phyloP scores from a whole-genome alignment of 2,113 vertebrate genomes.

The Limanda limanda region DNA sequence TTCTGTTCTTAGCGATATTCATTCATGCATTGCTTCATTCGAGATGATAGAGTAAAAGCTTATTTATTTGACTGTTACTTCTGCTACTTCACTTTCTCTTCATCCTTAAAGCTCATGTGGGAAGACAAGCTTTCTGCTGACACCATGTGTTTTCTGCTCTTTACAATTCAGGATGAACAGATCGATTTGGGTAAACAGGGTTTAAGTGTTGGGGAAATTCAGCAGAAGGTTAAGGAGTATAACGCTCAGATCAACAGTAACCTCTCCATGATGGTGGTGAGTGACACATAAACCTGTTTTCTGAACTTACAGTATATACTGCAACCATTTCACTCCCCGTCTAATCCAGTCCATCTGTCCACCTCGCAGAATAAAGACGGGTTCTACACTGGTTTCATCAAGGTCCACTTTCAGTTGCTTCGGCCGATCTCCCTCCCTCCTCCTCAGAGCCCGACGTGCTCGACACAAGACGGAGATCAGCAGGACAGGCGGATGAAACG shows the following conservation, averaged over 20 bases:
- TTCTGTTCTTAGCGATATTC: neutral
- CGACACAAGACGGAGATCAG: slow-evolving; percentile 73
- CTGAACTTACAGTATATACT: neutral
- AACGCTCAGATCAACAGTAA: slow-evolving; percentile 95
- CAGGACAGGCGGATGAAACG: slow-evolving; percentile 78
- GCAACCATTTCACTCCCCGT: neutral
- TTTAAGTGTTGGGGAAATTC: slow-evolving; percentile 86
- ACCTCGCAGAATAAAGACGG: slow-evolving; percentile 89
- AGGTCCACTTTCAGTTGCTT: slow-evolving; percentile 93
- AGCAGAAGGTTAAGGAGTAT: slow-evolving; percentile 93
- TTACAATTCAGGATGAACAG: slow-evolving; percentile 87
- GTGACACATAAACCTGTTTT: slow-evolving; percentile 22
- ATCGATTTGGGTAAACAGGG: slow-evolving; percentile 85
- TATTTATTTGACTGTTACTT: slow-evolving; percentile 8
- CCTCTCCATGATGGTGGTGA: slow-evolving; percentile 94
- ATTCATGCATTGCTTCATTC: neutral
- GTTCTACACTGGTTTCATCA: slow-evolving; percentile 97
- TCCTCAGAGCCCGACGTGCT: slow-evolving; percentile 76
- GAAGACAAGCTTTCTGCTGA: slow-evolving; percentile 2
- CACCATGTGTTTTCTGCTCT: slow-evolving; percentile 10
- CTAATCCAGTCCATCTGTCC: slow-evolving; percentile 13
- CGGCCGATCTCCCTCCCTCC: slow-evolving; percentile 92
- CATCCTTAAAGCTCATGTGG: neutral
- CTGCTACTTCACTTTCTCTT: neutral
- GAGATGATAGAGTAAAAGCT: neutral